Evolutionary conservation across 2,113 vertebrate species (phyloP).

Genomic region (Equus quagga): DNA sequence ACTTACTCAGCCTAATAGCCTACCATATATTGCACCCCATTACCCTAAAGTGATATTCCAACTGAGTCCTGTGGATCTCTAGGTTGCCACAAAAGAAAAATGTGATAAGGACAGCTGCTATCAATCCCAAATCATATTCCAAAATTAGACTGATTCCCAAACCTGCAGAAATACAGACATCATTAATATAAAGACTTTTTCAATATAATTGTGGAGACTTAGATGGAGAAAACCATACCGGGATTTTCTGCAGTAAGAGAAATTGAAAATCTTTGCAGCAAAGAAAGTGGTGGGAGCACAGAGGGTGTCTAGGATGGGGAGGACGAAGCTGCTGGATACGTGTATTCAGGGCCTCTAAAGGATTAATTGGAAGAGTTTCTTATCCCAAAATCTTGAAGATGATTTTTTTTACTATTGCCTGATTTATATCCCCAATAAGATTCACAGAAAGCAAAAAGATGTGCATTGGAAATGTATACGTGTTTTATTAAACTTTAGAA

Average conservation of each 20-base stretch:
- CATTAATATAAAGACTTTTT: not conserved
- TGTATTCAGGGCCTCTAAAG: not conserved
- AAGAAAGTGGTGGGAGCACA: not conserved
- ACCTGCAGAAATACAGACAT: not conserved
- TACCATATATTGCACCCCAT: not conserved
- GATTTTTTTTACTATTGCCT: not conserved
- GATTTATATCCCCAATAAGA: not conserved
- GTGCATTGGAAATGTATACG: not conserved
- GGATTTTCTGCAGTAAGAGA: not conserved
- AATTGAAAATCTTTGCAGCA: not conserved
- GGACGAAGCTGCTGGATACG: not conserved
- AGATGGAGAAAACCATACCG: not conserved
- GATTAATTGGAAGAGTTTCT: not conserved
- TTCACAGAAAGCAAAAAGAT: not conserved
- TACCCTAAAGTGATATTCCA: not conserved
- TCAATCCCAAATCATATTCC: not conserved
- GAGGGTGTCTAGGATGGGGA: not conserved
- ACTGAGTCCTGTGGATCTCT: not conserved
- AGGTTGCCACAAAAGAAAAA: not conserved
- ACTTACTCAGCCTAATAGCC: not conserved
- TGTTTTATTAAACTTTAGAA: slow-evolving; percentile 8
- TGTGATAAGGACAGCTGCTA: not conserved
- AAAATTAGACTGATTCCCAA: not conserved
- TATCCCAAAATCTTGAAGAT: not conserved
- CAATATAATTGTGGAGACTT: not conserved